phyloP scores from a whole-genome alignment of 1,140 invertebrate species.

The Cataglyphis hispanica region DNA sequence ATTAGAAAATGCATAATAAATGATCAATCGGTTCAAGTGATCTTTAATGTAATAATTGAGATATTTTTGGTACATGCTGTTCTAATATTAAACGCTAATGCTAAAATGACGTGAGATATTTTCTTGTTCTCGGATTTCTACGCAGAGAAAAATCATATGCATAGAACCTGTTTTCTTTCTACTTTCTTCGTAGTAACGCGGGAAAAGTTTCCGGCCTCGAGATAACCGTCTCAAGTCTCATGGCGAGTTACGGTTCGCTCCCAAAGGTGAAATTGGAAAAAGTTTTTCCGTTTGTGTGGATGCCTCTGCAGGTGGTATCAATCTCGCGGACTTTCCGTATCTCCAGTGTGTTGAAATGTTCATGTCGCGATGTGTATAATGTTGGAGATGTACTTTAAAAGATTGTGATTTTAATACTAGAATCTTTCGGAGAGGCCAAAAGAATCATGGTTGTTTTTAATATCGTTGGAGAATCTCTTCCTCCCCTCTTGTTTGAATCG shows the following conservation, averaged over 20 bases:
- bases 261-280: constrained; percentile 61
- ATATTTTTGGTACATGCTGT: background rate
- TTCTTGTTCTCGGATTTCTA: constrained; percentile 22
- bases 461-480: background rate
- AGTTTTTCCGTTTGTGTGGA: constrained; percentile 59
- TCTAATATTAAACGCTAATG: background rate
- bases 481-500: background rate
- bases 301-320: constrained; percentile 50
- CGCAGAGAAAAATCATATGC: constrained; percentile 49
- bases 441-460: background rate
- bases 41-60: background rate
- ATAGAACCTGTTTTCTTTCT: constrained; percentile 29
- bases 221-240: constrained; percentile 53
- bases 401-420: background rate
- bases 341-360: constrained; percentile 6
- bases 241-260: constrained; percentile 37
- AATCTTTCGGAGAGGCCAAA: background rate
- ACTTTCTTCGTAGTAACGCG: background rate
- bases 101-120: background rate
- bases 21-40: background rate
- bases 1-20: background rate
- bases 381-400: background rate
- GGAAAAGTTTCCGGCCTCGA: constrained; percentile 22
- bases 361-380: background rate
- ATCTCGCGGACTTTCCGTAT: constrained; percentile 52